Base-by-base conservation (phyloP, 2,888 invertebrate genomes). In the Stomorhina lunata region DNA sequence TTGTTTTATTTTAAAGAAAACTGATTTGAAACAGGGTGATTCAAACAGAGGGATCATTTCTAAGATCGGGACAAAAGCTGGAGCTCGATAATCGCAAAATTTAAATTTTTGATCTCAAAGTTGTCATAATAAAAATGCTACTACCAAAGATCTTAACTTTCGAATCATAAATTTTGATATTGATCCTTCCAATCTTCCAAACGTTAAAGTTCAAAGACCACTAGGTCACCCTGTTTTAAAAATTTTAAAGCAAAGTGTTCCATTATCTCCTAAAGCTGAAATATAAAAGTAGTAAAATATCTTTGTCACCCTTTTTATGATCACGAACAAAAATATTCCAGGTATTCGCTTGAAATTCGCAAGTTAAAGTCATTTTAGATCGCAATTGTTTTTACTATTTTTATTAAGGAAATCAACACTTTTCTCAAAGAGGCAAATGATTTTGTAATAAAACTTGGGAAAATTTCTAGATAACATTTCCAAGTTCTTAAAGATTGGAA, bases 261-360 rank as follows among this genome's bases (percentile, higher is more conserved):
- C 69, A 77, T 48, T 53, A 65, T 69, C 69, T 55, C 48, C 29
- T 80, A 12, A 48, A 61, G 12, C n/a, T n/a, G n/a, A n/a, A n/a
- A n/a, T n/a, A 29, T 43, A 65, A 59, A 55, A 40, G 10, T 77
- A 75, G 84, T n/a, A 83, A 87, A 87, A 86, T 87, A 88, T 88
- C 85, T 82, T 66, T 84, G 81, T 84, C 85, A 88, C 88, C 86
- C 86, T 87, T 87, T 78, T 87, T 87, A 85, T 87, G 86, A 87
- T 87, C 87, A 86, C 88, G 88, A 80, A 61, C 32, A 81, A 69
- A n/a, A 77, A 61, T 72, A 66, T 77, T 81, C 40, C 2, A 59
- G 40, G 48, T 50, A 61, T 71, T 71, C 50, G n/a, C 34, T 57
- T 63, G 57, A 50, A 69, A 57, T 45, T 57, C n/a, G n/a, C n/a